Conservation (phyloP, 2,888 invertebrate species). For the Ellobium chinense region DNA sequence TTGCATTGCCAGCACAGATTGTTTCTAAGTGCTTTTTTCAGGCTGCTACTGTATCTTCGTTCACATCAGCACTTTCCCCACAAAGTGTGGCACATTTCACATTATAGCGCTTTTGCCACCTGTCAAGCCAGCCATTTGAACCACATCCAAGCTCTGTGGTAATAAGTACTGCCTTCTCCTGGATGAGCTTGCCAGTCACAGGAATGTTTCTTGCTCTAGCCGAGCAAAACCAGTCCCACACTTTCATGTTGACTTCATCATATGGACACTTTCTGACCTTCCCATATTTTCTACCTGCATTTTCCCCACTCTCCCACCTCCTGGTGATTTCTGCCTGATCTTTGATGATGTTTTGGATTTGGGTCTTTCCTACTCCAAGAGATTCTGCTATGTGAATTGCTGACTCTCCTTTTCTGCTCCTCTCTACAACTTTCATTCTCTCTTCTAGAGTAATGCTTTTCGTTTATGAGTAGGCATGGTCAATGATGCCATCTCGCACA, state of each 20-base stretch:
- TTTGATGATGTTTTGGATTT: background rate
- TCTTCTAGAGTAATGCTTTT: too few species aligned
- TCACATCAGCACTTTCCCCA: background rate
- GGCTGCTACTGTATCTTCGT: background rate
- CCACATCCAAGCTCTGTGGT: background rate
- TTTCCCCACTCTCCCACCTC: background rate
- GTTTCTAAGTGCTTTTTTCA: background rate
- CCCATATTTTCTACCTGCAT: background rate
- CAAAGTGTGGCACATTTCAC: background rate
- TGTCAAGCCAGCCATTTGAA: background rate
- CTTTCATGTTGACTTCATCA: background rate
- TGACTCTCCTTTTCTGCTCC: too few species aligned
- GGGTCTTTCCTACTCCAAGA: background rate
- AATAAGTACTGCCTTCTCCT: background rate
- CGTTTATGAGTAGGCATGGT: too few species aligned
- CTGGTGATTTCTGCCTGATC: background rate
- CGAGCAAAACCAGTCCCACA: background rate
- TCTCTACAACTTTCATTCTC: too few species aligned
- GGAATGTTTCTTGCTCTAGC: background rate
- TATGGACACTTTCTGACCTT: background rate
- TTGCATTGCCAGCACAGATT: background rate
- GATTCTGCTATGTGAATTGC: too few species aligned
- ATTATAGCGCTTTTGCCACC: background rate
- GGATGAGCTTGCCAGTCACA: background rate
- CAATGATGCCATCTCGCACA: too few species aligned